Evolutionary conservation across 1,140 invertebrate genomes (phyloP), one percentile per base, ranked within the genome.

Genomic region (Thaumatotibia leucotreta): DNA sequence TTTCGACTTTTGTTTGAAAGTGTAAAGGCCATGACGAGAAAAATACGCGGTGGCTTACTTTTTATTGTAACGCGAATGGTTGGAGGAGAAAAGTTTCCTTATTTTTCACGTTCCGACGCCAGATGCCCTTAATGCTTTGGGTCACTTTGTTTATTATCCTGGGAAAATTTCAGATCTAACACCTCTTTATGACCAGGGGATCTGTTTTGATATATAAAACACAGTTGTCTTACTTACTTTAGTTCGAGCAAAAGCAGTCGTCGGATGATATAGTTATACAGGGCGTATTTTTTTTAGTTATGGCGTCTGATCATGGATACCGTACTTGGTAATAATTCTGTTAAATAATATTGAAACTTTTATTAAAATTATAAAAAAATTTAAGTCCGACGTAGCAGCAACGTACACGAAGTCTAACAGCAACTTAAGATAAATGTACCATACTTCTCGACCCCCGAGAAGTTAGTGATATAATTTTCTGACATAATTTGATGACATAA

Each of bases 81-180:
- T 64, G 58, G 58, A 67, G 75, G 39, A 66, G 66, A 33, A 61
- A 77, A 73, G 63, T 72, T 75, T 74, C 69, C 71, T 80, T 82
- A 75, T 75, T 77, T 75, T 76, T 77, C 71, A 77, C 72, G 69
- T 76, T 70, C 66, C 58, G 66, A 72, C 74, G 69, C 73, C 75
- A 79, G 74, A 76, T 79, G 74, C 61, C 71, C 66, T 64, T 75
- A 74, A 76, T 79, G 72, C 67, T 49, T 70, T 35, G 67, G 72
- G 69, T 73, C 70, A 76, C 65, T 75, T 76, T 69, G 62, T 70
- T 72, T 73, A 61, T 77, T 63, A 31, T 52, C 29, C 33, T 49
- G 24, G 39, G 49, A 11, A 22, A 63, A 17, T 17, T 33, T 64
- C 32, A 32, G 24, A 29, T 10, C 33, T 64, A 54, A 58, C 62